Base-by-base conservation (phyloP, 2,888 invertebrate species). In the Pseudococcus viburni region DNA sequence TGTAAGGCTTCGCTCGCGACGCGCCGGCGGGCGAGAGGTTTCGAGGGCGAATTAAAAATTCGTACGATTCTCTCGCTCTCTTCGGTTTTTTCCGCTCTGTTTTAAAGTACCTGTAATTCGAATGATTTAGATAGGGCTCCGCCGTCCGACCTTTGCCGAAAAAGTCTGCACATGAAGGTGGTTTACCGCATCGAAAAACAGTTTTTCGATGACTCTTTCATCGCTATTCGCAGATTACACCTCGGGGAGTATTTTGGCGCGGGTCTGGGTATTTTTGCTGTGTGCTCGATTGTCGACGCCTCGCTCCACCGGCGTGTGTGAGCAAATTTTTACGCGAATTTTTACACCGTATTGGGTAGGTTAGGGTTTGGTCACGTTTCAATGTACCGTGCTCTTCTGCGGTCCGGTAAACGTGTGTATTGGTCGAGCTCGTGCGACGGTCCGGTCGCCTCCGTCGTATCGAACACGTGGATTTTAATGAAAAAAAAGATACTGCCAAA, bases 41-140 rank as follows among this genome's bases (percentile, higher is more conserved):
- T 55, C 55, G 46, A 46, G 19, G 19, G 80, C 46, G 46, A 83
- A 83, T 46, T 46, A 83, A 83, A 83, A 83, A 83, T 83, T 83
- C 80, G 46, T 19, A 83, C 17, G 73, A 39, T 64, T 64, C 64
- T 22, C 22, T 12, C 7, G 19, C 11, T 3, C 64, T 11, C n/a
- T n/a, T 59, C 12, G 22, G 22, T 64, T 22, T 19, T 64, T 64
- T 64, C n/a, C n/a, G 12, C 33, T 39, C 26, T 73, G 73, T 73
- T 73, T 73, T 73, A 15, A 73, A 73, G 73, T 73, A 33, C 73
- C 73, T 73, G 33, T 33, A 73, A 73, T 73, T 73, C 33, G 73
- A 15, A 73, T 33, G 33, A 73, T 73, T 73, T 73, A 73, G 73
- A 33, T 68, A 0, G 15, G 33, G 73, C 11, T 1, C 64, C 64